Percentiles rank a stretch among this genome's conserved stretches.
Evolutionary conservation across 2,113 vertebrate species (phyloP).

Genomic region (Pteropus alecto): DNA sequence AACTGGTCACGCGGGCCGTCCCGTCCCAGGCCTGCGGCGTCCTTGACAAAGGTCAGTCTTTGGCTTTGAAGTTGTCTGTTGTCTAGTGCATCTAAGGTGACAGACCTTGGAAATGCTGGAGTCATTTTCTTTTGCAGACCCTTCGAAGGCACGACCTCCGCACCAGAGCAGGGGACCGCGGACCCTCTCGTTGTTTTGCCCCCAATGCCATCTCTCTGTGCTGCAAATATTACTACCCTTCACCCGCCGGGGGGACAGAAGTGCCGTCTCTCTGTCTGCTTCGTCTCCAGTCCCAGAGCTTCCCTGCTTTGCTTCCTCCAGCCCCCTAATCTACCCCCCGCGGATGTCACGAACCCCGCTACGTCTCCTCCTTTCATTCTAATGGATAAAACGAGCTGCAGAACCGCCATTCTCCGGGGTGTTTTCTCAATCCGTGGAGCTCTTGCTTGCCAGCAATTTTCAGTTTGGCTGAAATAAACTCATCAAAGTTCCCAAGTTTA

Average conservation of each 20-base stretch:
- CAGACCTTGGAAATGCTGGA: no score
- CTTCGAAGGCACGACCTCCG: not conserved
- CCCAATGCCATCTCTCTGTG: not conserved
- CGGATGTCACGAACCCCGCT: not conserved
- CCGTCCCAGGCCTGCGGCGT: no score
- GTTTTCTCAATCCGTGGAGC: not conserved
- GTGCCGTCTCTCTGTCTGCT: not conserved
- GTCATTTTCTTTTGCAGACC: not conserved
- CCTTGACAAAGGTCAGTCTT: no score
- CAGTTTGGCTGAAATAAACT: no score
- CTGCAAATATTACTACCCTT: not conserved
- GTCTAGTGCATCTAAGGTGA: no score
- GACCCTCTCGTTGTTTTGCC: no score
- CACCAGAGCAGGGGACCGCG: not conserved
- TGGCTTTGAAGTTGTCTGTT: no score
- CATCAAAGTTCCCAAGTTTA: no score
- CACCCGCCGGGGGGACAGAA: accelerated
- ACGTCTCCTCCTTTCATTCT: not conserved
- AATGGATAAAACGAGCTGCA: not conserved
- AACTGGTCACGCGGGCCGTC: no score
- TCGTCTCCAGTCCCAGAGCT: not conserved
- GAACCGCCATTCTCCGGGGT: no score
- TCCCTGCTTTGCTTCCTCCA: not conserved
- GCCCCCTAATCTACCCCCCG: not conserved
- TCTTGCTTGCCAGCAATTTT: no score